phyloP scores from a whole-genome alignment of 2,888 invertebrate genomes.

The Troglohyphantes excavatus region DNA sequence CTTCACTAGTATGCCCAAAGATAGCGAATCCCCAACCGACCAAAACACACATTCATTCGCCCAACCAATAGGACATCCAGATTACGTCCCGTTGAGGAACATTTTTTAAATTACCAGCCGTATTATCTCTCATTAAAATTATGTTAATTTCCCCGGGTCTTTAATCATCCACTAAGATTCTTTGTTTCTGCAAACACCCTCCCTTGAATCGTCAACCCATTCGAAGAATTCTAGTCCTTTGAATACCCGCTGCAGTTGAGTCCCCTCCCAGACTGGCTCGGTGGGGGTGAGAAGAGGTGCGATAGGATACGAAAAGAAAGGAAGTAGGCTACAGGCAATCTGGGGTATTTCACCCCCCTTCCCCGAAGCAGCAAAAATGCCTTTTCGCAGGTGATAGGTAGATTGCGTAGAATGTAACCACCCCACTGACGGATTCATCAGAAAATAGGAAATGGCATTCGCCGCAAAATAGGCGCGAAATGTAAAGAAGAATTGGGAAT shows the following conservation, averaged over 20 bases:
- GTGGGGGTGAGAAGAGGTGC: not conserved
- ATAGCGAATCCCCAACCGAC: not conserved
- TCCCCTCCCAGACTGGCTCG: not conserved
- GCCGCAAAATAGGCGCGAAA: not conserved
- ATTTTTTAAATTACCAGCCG: conserved; percentile 4
- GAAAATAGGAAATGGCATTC: conserved; percentile 3
- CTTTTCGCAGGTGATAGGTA: conserved; percentile 5
- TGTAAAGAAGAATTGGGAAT: conserved; percentile 5
- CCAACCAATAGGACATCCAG: not conserved
- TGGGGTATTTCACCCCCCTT: not conserved
- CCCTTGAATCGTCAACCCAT: not conserved
- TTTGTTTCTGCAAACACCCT: conserved; percentile 4
- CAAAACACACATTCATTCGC: not conserved
- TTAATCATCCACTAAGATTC: conserved; percentile 9
- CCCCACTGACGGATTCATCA: conserved; percentile 1
- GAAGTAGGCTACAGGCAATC: not conserved
- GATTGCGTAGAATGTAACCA: not conserved
- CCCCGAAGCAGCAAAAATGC: not conserved
- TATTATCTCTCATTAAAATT: not conserved
- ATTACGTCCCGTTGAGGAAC: not conserved
- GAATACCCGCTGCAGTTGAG: not conserved
- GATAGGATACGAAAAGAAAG: conserved; percentile 5
- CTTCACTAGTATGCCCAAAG: not conserved
- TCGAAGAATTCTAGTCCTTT: not conserved
- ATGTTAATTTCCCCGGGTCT: conserved; percentile 6